Evolutionary conservation across 2,797 vertebrate species (phyloP), one percentile per base, ranked within the genome.

Genomic region (Aulostomus chinensis): DNA sequence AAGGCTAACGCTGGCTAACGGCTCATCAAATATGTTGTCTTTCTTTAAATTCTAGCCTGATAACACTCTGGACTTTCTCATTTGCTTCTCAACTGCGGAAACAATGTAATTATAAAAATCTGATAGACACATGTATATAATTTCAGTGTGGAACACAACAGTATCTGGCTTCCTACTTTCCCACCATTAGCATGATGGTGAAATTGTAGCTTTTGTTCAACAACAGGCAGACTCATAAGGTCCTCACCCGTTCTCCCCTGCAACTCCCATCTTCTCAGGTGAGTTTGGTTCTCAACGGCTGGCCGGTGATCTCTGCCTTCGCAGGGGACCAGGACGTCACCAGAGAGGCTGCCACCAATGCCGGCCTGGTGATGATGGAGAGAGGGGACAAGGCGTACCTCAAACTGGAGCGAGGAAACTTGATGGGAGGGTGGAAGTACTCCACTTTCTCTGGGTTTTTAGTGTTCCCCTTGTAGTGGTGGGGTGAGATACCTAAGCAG

Each of bases 361-460:
- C 92, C 1, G 93, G 93, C 30, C 82, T 95, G 62, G 78, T 94
- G 36, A 86, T 89, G 45, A 91, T 94, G 91, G 94, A 95, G 73
- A 80, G 90, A 5, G 93, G 93, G 18, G 94, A 95, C 87, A 91
- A 93, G 21, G 90, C 90, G 13, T 93, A 91, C 70, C 92, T 94
- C 51, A 94, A 93, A 63, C 88, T 94, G 50, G 93, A 94, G 61
- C 74, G 90, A 40, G 93, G 93, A n/a, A 94, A 94, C 71, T 87
- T 94, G 40, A 92, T 94, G 86, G 93, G 93, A 7, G 93, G 93
- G 4, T 95, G 93, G 93, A 94, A 94, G 70, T 94, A 90, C 63
- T 94, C 93, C 18, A 94, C 92, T 9, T 94, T 94, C 84, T 94
- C 93, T 0, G 93, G 93, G 43, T 94, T 94, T 60, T 84, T 92